Evolutionary conservation across 2,113 vertebrate species (phyloP).

Genomic region (Panthera leo): DNA sequence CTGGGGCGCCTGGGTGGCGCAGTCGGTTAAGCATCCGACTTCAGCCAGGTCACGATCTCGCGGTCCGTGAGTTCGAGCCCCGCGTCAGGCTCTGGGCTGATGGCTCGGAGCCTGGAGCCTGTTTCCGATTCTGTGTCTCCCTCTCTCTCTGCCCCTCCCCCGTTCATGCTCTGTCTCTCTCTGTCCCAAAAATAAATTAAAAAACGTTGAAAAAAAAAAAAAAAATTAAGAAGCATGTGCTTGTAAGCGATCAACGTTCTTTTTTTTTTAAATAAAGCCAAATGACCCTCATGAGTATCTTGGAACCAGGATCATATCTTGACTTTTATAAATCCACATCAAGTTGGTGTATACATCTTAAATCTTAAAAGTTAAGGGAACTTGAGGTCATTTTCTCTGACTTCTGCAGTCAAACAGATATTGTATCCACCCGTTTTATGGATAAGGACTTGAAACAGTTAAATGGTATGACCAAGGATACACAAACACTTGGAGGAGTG

Average conservation of each 20-base stretch:
- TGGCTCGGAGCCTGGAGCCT: no score
- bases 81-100: no score
- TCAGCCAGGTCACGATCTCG: no score
- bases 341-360: slow-evolving; percentile 1
- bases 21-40: no score
- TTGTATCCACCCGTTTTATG: neutral
- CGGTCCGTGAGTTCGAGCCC: no score
- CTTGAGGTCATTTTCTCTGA: slow-evolving; percentile 8
- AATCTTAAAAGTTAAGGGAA: slow-evolving; percentile 37
- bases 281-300: slow-evolving; percentile 2
- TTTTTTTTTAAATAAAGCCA: slow-evolving; percentile 52
- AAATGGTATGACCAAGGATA: neutral
- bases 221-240: neutral
- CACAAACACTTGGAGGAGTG: neutral
- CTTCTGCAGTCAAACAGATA: slow-evolving; percentile 15
- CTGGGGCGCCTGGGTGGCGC: no score
- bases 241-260: neutral
- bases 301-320: slow-evolving; percentile 42
- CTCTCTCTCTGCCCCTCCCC: no score
- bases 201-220: no score
- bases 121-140: no score
- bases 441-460: neutral
- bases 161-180: no score
- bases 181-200: no score
- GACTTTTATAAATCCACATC: slow-evolving; percentile 40